These are phyloP conservation scores for Leucozona laternaria DNA, from an alignment of 2,888 invertebrate genomes.

Conservation along the genomic window DNA sequence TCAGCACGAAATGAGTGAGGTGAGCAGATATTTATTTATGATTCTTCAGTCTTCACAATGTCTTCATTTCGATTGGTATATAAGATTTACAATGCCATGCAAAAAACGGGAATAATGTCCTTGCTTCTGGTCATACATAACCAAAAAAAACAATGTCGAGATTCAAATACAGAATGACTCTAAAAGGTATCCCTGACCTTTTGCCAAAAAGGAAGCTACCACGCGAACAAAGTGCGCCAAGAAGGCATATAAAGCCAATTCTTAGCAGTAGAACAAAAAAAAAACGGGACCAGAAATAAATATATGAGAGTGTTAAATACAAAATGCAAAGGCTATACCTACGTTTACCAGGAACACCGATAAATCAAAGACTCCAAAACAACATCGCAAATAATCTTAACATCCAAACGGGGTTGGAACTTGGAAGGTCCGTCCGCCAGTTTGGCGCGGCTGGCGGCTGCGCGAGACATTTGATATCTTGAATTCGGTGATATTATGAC, in stretches of 20 bases:
- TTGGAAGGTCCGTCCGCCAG: conserved; percentile 4
- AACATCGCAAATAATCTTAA: conserved; percentile 57
- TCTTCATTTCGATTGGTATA: conserved; percentile 61
- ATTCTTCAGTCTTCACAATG: conserved; percentile 35
- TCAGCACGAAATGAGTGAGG: conserved; percentile 64
- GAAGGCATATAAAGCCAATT: conserved; percentile 24
- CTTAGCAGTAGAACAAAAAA: conserved; percentile 14
- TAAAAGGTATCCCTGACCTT: conserved; percentile 34
- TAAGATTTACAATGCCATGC: conserved; percentile 56
- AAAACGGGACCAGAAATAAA: conserved; percentile 20
- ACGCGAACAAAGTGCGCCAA: conserved; percentile 70
- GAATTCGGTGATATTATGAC: conserved; percentile 52
- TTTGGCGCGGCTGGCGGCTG: not conserved
- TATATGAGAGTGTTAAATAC: conserved; percentile 27
- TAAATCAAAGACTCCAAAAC: conserved; percentile 60
- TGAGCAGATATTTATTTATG: conserved; percentile 59
- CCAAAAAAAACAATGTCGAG: conserved; percentile 10
- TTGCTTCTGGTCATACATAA: conserved; percentile 65
- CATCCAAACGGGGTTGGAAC: conserved; percentile 20
- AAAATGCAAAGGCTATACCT: conserved; percentile 29
- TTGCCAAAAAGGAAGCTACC: conserved; percentile 37
- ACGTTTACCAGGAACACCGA: conserved; percentile 32
- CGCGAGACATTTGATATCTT: conserved; percentile 54
- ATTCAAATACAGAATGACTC: conserved; percentile 19
- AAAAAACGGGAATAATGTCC: conserved; percentile 55